These are phyloP conservation scores for Pseudoips prasinana DNA, from an alignment of 2,888 invertebrate species.

Conservation along the genomic window DNA sequence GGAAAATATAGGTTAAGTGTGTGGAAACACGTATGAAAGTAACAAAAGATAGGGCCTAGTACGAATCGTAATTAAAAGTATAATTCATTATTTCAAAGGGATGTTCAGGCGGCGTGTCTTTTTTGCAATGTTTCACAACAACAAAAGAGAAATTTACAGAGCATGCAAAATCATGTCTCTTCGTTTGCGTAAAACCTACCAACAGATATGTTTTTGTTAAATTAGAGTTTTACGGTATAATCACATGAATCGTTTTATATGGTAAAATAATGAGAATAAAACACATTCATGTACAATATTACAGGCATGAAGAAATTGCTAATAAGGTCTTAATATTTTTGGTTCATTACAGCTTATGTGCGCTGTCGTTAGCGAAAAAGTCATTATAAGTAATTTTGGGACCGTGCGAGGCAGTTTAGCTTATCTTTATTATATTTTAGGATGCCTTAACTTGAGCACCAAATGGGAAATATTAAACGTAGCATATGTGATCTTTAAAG, in stretches of 20 bases:
- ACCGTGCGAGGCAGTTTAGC: constrained; percentile 3
- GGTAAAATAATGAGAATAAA: too few species aligned
- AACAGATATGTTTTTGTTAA: too few species aligned
- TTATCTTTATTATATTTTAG: constrained; percentile 17
- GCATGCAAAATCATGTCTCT: too few species aligned
- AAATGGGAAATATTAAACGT: constrained; percentile 9
- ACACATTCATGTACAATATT: too few species aligned
- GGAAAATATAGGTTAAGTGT: constrained; percentile 3
- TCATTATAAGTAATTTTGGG: constrained; percentile 2
- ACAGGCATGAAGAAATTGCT: too few species aligned
- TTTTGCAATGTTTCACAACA: constrained; percentile 1
- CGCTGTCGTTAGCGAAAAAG: constrained; percentile 6
- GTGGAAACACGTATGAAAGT: constrained; percentile 3
- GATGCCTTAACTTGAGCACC: constrained; percentile 16
- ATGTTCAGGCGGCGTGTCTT: not conserved
- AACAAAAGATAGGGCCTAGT: constrained; percentile 2
- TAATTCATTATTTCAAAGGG: constrained; percentile 4
- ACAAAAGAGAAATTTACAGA: not conserved
- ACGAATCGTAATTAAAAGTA: constrained; percentile 12
- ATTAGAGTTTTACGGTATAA: too few species aligned
- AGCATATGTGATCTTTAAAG: too few species aligned
- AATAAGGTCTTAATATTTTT: too few species aligned
- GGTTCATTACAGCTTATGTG: constrained; percentile 7
- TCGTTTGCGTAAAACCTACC: too few species aligned
- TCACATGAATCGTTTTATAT: too few species aligned